A percentile compares a stretch with the other conserved stretches of the same genome.
Evolutionary conservation across 2,888 invertebrate species (phyloP).

Genomic region (Drosophila borealis): DNA sequence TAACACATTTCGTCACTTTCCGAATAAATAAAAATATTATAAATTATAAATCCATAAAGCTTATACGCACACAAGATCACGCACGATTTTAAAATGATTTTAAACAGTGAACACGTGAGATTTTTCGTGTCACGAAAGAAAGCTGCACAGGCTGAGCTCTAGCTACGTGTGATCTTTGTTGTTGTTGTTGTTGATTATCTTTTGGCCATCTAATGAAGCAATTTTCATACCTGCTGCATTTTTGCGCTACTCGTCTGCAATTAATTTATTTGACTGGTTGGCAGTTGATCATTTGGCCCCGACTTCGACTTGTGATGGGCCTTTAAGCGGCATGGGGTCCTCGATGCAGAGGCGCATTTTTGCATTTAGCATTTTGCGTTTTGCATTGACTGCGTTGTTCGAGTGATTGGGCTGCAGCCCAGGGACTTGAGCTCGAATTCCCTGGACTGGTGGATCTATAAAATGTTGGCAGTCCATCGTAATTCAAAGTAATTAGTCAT

Average conservation of each 20-base stretch:
- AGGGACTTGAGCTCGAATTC: conserved; percentile 1
- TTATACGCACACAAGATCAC: neutral
- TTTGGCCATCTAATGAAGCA: conserved; percentile 48
- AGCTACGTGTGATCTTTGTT: neutral
- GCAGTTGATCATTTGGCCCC: conserved; percentile 52
- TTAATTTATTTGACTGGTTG: conserved; percentile 61
- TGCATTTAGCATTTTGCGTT: conserved; percentile 18
- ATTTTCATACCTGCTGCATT: conserved; percentile 38
- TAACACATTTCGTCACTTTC: too few species aligned
- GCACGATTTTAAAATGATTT: too few species aligned
- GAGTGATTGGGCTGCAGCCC: conserved; percentile 25
- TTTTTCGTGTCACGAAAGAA: conserved; percentile 1
- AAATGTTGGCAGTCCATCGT: conserved; percentile 38
- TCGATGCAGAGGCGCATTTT: conserved; percentile 8
- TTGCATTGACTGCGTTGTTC: conserved; percentile 22
- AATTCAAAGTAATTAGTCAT: conserved; percentile 67
- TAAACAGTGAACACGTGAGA: too few species aligned
- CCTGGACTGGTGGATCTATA: conserved; percentile 28
- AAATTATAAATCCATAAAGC: too few species aligned
- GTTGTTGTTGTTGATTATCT: conserved; percentile 14
- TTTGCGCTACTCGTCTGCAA: conserved; percentile 35
- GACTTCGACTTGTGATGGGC: conserved; percentile 14
- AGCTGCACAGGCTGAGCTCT: neutral
- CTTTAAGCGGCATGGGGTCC: conserved; percentile 63
- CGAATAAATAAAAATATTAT: too few species aligned